Conservation (phyloP, 2,888 invertebrate species). For the Drosophila pegasa region DNA sequence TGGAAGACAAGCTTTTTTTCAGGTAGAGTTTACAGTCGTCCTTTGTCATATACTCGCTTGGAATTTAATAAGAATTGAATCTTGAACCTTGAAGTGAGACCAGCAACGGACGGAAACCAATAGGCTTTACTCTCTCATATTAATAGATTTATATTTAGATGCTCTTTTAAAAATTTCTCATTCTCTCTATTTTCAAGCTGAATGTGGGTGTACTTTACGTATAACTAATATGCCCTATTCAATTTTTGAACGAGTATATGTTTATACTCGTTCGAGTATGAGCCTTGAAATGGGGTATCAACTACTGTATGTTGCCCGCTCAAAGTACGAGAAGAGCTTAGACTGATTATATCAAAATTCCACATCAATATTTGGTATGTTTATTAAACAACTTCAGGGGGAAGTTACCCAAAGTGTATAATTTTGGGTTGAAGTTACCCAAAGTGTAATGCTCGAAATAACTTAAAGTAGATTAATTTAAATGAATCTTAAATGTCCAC, state of each 20-base stretch:
- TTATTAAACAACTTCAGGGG: neutral
- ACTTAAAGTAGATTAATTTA: neutral
- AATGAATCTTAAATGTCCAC: neutral
- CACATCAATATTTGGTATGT: neutral
- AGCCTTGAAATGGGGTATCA: neutral
- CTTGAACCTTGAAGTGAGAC: too few species aligned
- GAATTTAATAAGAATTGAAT: neutral
- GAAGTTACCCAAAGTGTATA: neutral
- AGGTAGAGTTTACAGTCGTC: too few species aligned
- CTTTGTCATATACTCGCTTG: neutral
- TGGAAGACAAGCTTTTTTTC: too few species aligned
- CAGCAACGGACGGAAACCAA: too few species aligned
- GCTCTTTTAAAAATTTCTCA: too few species aligned
- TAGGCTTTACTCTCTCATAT: too few species aligned
- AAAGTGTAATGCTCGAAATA: neutral
- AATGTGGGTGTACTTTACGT: neutral
- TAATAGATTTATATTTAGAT: too few species aligned
- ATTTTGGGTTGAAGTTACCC: neutral
- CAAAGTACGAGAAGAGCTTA: neutral
- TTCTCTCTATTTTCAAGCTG: neutral
- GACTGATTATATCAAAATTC: neutral
- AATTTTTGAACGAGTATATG: too few species aligned
- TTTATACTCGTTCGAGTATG: too few species aligned
- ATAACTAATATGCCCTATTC: neutral
- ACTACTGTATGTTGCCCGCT: too few species aligned